These are phyloP conservation scores for Hipparchia semele DNA, from an alignment of 2,888 invertebrate genomes.

Conservation along the genomic window DNA sequence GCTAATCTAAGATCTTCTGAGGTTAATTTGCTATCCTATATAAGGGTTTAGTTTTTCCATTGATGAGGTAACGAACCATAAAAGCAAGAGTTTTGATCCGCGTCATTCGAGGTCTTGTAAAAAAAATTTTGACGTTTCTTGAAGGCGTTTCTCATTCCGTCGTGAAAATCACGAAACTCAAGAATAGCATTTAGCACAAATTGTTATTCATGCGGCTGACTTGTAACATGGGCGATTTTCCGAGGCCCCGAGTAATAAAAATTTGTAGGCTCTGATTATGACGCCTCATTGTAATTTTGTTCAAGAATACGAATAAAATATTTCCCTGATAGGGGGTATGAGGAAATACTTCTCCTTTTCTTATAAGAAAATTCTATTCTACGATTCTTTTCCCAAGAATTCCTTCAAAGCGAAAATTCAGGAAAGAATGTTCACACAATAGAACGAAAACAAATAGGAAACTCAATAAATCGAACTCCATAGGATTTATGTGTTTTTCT, in stretches of 20 bases:
- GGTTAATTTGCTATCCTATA: too few relatives aligned
- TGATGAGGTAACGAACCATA: too few relatives aligned
- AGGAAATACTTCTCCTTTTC: too few relatives aligned
- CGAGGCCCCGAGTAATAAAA: not conserved
- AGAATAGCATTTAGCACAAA: constrained; percentile 3
- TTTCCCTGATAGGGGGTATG: not conserved
- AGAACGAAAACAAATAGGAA: not conserved
- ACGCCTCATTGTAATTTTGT: constrained; percentile 1
- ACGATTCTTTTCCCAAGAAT: too few relatives aligned
- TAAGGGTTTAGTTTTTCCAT: too few relatives aligned
- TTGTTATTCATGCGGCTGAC: constrained; percentile 8
- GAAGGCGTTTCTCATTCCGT: not conserved
- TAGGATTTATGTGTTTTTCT: not conserved
- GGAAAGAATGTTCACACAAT: not conserved
- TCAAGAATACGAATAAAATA: not conserved
- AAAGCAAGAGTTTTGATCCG: not conserved
- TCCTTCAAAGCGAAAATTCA: not conserved
- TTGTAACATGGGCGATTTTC: constrained; percentile 2
- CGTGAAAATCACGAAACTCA: constrained; percentile 5
- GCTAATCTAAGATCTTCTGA: too few relatives aligned
- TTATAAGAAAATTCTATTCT: too few relatives aligned
- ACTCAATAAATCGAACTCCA: not conserved
- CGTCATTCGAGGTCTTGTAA: not conserved
- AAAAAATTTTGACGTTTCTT: constrained; percentile 2
- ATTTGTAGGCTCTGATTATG: not conserved